Conservation (phyloP, 2,888 invertebrate genomes). For the Tiphia femorata region DNA sequence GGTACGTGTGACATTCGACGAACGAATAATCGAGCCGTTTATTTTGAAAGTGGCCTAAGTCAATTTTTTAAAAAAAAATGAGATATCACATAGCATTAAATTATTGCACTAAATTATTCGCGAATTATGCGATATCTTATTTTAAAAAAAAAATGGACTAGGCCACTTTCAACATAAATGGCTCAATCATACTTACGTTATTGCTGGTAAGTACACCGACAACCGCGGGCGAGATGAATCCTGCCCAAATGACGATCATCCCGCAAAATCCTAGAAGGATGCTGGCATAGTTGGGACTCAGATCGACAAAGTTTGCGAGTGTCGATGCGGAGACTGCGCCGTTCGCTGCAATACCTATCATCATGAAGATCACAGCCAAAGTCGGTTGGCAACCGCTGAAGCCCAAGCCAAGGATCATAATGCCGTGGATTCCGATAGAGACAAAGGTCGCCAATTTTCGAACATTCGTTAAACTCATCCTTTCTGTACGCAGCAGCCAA, state of each 20-base stretch:
- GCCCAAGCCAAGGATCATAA: conserved; percentile 75
- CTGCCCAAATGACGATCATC: conserved; percentile 72
- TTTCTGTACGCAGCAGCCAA: conserved; percentile 72
- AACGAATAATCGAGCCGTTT: no score
- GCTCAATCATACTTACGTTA: conserved; percentile 74
- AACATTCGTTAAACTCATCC: conserved; percentile 74
- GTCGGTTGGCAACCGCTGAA: conserved; percentile 75
- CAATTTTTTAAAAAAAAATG: no score
- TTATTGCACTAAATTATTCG: no score
- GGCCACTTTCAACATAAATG: no score
- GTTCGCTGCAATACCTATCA: conserved; percentile 75
- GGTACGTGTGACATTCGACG: no score
- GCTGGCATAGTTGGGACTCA: conserved; percentile 76
- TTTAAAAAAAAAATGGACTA: no score
- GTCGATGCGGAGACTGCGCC: conserved; percentile 79
- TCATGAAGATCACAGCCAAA: conserved; percentile 74
- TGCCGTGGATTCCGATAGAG: conserved; percentile 74
- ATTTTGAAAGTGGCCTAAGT: no score
- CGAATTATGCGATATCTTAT: no score
- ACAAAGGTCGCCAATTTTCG: conserved; percentile 75
- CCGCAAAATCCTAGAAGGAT: conserved; percentile 76
- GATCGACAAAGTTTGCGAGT: conserved; percentile 77
- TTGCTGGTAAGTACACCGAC: conserved; percentile 75
- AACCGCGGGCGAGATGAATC: conserved; percentile 75
- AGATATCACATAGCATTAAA: no score